Conservation (phyloP, 2,888 invertebrate species). For the Brenthis hecate region DNA sequence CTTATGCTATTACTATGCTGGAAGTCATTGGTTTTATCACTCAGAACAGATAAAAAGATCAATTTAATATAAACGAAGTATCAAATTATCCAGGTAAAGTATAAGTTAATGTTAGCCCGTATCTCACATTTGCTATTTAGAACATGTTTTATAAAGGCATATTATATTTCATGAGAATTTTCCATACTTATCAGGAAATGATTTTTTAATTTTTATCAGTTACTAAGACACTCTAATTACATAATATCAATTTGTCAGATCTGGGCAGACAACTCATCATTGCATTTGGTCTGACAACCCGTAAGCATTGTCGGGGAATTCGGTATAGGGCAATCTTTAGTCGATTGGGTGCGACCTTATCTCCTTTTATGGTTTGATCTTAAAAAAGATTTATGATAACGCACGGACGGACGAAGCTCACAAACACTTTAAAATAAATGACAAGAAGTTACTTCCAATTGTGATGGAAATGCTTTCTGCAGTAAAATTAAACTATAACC, state of each 20-base stretch:
- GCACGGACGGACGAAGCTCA: conserved; percentile 73
- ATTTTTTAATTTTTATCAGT: no score
- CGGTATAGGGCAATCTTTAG: conserved; percentile 75
- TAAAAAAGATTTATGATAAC: conserved; percentile 82
- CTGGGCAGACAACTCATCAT: conserved; percentile 50
- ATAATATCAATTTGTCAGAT: conserved; percentile 23
- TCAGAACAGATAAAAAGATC: no score
- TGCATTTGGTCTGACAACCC: conserved; percentile 63
- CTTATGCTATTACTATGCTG: no score
- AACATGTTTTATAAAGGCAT: no score
- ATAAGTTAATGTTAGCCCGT: no score
- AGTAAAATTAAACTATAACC: conserved; percentile 82
- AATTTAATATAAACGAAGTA: no score
- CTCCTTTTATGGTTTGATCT: conserved; percentile 79
- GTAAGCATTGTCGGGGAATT: conserved; percentile 70
- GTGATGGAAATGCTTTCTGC: conserved; percentile 82
- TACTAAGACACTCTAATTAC: no score
- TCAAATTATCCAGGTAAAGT: no score
- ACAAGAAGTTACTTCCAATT: conserved; percentile 81
- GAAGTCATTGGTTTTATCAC: no score
- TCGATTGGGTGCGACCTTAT: conserved; percentile 80
- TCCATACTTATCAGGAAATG: no score
- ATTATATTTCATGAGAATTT: no score
- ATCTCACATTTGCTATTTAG: no score
- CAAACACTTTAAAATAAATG: conserved; percentile 81